Percentiles rank a stretch among this genome's conserved stretches.
These are phyloP conservation scores for Brachionus sp. DNA, from an alignment of 1,140 invertebrate species.

Conservation along the genomic window DNA sequence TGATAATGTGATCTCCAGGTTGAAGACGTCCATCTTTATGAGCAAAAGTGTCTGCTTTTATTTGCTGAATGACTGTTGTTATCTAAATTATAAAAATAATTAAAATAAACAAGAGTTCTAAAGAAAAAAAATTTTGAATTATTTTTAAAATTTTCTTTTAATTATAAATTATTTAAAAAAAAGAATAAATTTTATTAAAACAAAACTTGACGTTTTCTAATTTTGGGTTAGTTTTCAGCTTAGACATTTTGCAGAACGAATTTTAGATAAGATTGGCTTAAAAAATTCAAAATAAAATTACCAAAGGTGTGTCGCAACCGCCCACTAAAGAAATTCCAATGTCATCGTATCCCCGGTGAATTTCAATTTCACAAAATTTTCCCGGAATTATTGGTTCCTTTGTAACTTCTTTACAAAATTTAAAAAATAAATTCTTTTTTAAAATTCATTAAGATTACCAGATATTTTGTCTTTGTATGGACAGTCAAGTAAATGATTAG, in stretches of 20 bases:
- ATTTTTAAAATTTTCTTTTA: too few species aligned
- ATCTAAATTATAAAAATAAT: not conserved
- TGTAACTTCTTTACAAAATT: not conserved
- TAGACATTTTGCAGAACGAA: not conserved
- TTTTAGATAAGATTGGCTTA: not conserved
- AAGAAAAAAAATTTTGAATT: too few species aligned
- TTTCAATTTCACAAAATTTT: conserved; percentile 62
- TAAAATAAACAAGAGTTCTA: too few species aligned
- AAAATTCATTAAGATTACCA: not conserved
- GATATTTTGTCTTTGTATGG: conserved; percentile 53
- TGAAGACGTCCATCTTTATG: conserved; percentile 54
- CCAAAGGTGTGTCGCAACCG: conserved; percentile 63
- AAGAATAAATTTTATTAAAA: too few species aligned
- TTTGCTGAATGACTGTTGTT: conserved; percentile 62
- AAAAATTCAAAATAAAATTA: conserved; percentile 51
- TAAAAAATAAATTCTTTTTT: not conserved
- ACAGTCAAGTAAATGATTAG: conserved; percentile 58
- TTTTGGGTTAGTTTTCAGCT: too few species aligned
- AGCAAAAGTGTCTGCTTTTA: conserved; percentile 58
- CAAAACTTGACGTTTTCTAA: too few species aligned
- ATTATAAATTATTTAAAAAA: too few species aligned
- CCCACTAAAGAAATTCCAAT: conserved; percentile 63
- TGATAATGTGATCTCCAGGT: conserved; percentile 58
- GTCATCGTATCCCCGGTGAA: conserved; percentile 55
- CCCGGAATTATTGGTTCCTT: conserved; percentile 59